Conservation (phyloP, 2,797 vertebrate species). For the Hydrolagus colliei region DNA sequence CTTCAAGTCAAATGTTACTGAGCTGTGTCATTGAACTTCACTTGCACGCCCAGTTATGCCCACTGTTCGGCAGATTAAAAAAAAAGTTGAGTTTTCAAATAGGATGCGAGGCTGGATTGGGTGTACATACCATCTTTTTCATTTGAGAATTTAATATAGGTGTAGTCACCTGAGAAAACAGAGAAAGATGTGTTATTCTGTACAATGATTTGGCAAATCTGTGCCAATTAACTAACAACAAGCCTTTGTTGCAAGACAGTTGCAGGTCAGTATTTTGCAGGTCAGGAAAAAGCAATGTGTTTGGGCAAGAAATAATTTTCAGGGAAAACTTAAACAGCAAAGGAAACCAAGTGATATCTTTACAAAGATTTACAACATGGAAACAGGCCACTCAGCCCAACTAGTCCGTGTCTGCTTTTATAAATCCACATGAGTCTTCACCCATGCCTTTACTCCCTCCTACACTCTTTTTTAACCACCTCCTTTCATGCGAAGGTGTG, state of each 20-base stretch:
- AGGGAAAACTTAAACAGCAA: not conserved
- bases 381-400: no score
- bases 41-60: no score
- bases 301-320: not conserved
- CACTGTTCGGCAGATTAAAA: no score
- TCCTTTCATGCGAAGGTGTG: no score
- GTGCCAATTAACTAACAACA: not conserved
- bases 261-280: not conserved
- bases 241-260: constrained; percentile 1
- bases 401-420: no score
- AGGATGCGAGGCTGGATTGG: not conserved
- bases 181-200: not conserved
- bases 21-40: no score
- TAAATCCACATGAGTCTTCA: no score
- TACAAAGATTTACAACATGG: no score
- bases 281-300: not conserved
- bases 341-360: no score
- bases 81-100: not conserved
- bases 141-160: constrained; percentile 24
- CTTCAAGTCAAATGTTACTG: no score
- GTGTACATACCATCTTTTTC: not conserved
- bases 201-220: not conserved
- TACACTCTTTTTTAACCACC: no score
- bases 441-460: no score
- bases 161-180: not conserved